phyloP scores from a whole-genome alignment of 2,888 invertebrate genomes.

The Acanthopleura granulata region DNA sequence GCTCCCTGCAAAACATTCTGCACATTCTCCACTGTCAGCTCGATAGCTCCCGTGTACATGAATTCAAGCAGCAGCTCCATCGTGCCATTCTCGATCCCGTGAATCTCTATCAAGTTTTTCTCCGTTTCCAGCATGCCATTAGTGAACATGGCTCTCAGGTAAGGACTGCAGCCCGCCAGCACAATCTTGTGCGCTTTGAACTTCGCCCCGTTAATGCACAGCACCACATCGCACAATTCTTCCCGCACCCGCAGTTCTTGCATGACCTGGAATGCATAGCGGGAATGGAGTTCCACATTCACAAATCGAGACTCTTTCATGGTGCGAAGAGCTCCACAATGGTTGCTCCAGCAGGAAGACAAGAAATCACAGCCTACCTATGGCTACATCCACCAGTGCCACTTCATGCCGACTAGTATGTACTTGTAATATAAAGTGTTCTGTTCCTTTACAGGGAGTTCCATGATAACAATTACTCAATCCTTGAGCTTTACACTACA shows the following conservation, averaged over 20 bases:
- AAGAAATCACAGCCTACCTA: too few species aligned
- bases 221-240: conserved; percentile 61
- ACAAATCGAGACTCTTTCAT: conserved; percentile 65
- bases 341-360: not conserved
- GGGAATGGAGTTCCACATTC: conserved; percentile 57
- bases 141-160: conserved; percentile 67
- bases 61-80: conserved; percentile 64
- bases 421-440: too few species aligned
- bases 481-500: too few species aligned
- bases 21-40: conserved; percentile 63
- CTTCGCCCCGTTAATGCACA: conserved; percentile 55
- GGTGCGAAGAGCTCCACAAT: not conserved
- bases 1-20: conserved; percentile 65
- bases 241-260: conserved; percentile 57
- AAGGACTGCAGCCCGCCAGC: conserved; percentile 64
- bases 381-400: too few species aligned
- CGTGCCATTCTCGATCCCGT: conserved; percentile 59
- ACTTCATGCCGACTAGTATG: too few species aligned
- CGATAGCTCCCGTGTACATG: conserved; percentile 64
- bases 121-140: conserved; percentile 66
- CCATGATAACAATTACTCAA: too few species aligned
- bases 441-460: too few species aligned
- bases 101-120: conserved; percentile 56
- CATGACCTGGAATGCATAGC: conserved; percentile 61
- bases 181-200: conserved; percentile 65